A percentile compares a stretch with the other conserved stretches of the same genome.
Conservation (phyloP, 2,888 invertebrate genomes). For the Nephrotoma guestfalica region DNA sequence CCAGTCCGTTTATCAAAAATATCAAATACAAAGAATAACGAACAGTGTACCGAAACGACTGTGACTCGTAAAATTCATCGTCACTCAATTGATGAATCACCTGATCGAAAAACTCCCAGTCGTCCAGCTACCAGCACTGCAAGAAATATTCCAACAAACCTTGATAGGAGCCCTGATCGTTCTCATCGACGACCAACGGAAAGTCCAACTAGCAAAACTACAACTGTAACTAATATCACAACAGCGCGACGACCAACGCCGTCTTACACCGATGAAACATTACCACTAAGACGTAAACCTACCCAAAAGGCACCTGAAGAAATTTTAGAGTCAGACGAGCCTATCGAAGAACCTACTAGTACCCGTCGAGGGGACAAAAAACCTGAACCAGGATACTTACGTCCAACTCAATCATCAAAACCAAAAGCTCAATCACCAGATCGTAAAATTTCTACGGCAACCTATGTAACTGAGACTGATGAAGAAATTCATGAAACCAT, state of each 20-base stretch:
- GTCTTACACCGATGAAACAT: background rate
- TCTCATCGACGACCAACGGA: background rate
- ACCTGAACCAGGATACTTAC: background rate
- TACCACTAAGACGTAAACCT: background rate
- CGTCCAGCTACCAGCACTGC: background rate
- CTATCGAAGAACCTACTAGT: constrained; percentile 11
- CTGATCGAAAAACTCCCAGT: background rate
- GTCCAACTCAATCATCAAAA: background rate
- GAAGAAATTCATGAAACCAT: background rate
- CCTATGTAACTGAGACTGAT: background rate
- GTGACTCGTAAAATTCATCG: background rate
- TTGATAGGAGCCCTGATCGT: background rate
- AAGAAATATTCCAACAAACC: background rate
- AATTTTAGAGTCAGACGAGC: constrained; percentile 8
- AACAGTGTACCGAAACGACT: background rate
- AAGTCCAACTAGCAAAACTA: background rate
- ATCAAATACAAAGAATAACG: background rate
- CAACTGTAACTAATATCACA: background rate
- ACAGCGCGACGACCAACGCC: background rate
- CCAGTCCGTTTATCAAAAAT: background rate
- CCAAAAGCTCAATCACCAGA: background rate
- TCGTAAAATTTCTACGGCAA: background rate
- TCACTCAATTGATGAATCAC: background rate
- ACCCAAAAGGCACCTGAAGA: background rate
- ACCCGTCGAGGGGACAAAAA: background rate